Percentiles rank a stretch among this genome's conserved stretches.
Evolutionary conservation across 2,888 invertebrate genomes (phyloP).

Genomic region (Drosophila mayaguana): DNA sequence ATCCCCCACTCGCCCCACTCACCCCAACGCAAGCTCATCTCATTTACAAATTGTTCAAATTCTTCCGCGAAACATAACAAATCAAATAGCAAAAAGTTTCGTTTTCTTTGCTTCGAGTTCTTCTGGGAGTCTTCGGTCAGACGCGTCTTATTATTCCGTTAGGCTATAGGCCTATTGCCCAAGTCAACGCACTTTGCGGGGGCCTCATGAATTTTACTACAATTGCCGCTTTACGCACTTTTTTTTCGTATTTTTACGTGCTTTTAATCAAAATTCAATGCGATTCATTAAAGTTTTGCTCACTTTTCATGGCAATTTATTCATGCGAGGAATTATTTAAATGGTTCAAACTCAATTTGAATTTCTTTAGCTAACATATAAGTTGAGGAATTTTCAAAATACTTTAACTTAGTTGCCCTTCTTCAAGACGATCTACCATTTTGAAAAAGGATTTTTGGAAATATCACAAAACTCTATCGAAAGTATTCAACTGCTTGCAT

Average conservation of each 20-base stretch:
- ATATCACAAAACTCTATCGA: background rate
- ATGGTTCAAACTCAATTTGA: background rate
- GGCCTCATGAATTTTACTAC: constrained; percentile 78
- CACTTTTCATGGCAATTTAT: constrained; percentile 36
- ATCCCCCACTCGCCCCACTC: constrained; percentile 12
- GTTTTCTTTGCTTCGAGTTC: constrained; percentile 41
- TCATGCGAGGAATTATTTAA: constrained; percentile 20
- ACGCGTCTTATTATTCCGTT: constrained; percentile 47
- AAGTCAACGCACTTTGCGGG: constrained; percentile 70
- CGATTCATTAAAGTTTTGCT: constrained; percentile 20
- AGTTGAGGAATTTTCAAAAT: background rate
- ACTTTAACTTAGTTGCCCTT: background rate
- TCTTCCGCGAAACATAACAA: constrained; percentile 65
- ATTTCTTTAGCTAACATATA: background rate
- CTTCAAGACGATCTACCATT: background rate
- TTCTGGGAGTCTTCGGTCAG: constrained; percentile 20
- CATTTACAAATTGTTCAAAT: constrained; percentile 75
- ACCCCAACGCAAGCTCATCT: constrained; percentile 18
- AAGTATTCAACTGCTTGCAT: background rate
- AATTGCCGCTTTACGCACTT: constrained; percentile 78
- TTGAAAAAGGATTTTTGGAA: background rate
- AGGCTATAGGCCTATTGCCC: constrained; percentile 60
- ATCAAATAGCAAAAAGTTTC: constrained; percentile 40
- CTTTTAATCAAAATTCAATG: constrained; percentile 4
- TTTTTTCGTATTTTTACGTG: constrained; percentile 29